A percentile compares a stretch with the other conserved stretches of the same genome.
These are phyloP conservation scores for Luehdorfia chinensis DNA, from an alignment of 1,140 invertebrate genomes.

Conservation along the genomic window DNA sequence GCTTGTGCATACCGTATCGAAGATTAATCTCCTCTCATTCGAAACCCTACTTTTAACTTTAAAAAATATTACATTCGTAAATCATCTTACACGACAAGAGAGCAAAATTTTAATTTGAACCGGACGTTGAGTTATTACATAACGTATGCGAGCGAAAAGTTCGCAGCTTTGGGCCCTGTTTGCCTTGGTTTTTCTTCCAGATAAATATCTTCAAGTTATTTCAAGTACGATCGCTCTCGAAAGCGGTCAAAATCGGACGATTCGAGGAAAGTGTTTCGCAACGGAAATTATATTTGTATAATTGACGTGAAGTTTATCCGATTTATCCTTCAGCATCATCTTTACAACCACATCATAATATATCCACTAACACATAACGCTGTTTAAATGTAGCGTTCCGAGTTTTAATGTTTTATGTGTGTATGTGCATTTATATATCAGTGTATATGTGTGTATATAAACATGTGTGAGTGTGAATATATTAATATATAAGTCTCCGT, in stretches of 20 bases:
- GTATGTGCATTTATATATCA: too few relatives aligned
- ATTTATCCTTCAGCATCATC: too few relatives aligned
- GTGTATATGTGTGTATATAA: too few relatives aligned
- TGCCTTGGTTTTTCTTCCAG: constrained; percentile 20
- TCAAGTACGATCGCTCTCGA: not conserved
- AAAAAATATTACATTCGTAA: constrained; percentile 17
- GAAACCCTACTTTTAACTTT: constrained; percentile 13
- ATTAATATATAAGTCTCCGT: too few relatives aligned
- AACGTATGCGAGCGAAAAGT: constrained; percentile 20
- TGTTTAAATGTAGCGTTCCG: too few relatives aligned
- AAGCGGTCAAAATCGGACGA: not conserved
- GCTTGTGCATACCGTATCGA: not conserved
- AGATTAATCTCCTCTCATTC: constrained; percentile 7
- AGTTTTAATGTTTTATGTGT: too few relatives aligned
- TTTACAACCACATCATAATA: too few relatives aligned
- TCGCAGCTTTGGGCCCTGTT: constrained; percentile 21
- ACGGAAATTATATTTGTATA: too few relatives aligned
- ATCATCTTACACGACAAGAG: constrained; percentile 15
- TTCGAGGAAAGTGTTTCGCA: not conserved
- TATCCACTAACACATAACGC: too few relatives aligned
- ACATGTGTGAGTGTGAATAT: too few relatives aligned
- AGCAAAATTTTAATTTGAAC: constrained; percentile 18
- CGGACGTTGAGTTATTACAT: constrained; percentile 23
- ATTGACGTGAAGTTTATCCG: too few relatives aligned
- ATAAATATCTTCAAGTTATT: constrained; percentile 5